These are phyloP conservation scores for Diogma glabrata DNA, from an alignment of 2,888 invertebrate species.

Conservation along the genomic window DNA sequence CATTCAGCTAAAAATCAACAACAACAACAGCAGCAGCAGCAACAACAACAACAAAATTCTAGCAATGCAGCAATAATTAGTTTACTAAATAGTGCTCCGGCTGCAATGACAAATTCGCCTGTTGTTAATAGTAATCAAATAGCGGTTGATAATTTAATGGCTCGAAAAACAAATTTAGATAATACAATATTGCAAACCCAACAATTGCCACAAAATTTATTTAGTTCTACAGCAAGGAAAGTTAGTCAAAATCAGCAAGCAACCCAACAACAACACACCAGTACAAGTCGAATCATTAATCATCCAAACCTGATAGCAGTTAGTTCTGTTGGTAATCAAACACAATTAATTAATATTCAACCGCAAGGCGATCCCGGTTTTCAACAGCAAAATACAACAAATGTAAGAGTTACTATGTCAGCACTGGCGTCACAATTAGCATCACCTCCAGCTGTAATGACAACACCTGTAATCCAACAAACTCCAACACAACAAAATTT, in stretches of 20 bases:
- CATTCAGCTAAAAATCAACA: constrained; percentile 18
- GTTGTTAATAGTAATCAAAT: constrained; percentile 31
- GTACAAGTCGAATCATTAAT: constrained; percentile 9
- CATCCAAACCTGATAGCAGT: constrained; percentile 30
- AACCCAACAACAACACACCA: constrained; percentile 24
- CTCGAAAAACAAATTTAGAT: constrained; percentile 4
- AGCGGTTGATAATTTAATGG: background rate
- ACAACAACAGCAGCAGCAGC: constrained; percentile 28
- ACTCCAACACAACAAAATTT: constrained; percentile 17
- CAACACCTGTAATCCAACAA: constrained; percentile 17
- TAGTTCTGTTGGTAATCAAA: constrained; percentile 15
- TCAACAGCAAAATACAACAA: constrained; percentile 13
- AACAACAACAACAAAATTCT: constrained; percentile 19
- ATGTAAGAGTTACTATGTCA: constrained; percentile 35
- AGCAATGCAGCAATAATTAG: constrained; percentile 63
- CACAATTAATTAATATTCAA: constrained; percentile 14
- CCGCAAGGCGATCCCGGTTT: background rate
- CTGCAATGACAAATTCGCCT: constrained; percentile 54
- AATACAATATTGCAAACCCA: constrained; percentile 18
- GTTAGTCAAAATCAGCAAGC: constrained; percentile 34
- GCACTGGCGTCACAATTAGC: constrained; percentile 37
- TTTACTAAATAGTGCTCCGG: constrained; percentile 64
- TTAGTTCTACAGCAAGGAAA: constrained; percentile 28
- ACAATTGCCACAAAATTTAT: constrained; percentile 25
- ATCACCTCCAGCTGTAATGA: constrained; percentile 37